Base-by-base conservation (phyloP, 2,888 invertebrate species). In the Asteroscopus sphinx region DNA sequence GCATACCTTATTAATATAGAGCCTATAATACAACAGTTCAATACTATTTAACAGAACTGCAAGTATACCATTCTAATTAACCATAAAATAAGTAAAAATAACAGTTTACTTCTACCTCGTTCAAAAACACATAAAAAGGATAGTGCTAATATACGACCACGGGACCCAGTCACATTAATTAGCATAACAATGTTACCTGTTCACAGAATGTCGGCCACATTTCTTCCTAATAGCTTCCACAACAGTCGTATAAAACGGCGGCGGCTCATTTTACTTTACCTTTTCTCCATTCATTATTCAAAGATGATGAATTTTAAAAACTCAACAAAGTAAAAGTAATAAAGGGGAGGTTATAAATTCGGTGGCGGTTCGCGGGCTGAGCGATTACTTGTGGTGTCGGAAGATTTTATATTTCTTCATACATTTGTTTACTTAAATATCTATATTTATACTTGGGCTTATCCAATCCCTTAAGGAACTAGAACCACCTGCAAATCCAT, bases 241-340 rank as follows among this genome's bases (percentile, higher is more conserved):
- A 57, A 53, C 36, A 62, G 58, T 58, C 66, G 40, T 32, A 66
- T 53, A 47, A 53, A 66, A 59, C 66, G 55, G 28, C 66, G 55
- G 28, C 44, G 32, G 35, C 62, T 53, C 58, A 56, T 70, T 70
- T 47, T 46, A 58, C 53, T 58, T 63, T 70, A 53, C 54, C 46
- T 55, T 68, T 62, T 47, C 51, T 57, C 49, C 51, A 17, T 58
- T 55, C 45, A 62, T 70, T 70, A 66, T 70, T 66, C 69, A 70
- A 55, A 59, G 44, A 61, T 58, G 49, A 52, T 70, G 60, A 57
- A 64, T 64, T 63, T 64, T 53, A 69, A 69, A 70, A 68, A 60
- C 37, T 60, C 54, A 36, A 63, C 63, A 56, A 68, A 64, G 57
- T 54, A 35, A 54, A 58, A 17, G 55, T 57, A 63, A 55, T 70